Evolutionary conservation across 2,113 vertebrate genomes (phyloP).

Genomic region (Clarias batrachus): DNA sequence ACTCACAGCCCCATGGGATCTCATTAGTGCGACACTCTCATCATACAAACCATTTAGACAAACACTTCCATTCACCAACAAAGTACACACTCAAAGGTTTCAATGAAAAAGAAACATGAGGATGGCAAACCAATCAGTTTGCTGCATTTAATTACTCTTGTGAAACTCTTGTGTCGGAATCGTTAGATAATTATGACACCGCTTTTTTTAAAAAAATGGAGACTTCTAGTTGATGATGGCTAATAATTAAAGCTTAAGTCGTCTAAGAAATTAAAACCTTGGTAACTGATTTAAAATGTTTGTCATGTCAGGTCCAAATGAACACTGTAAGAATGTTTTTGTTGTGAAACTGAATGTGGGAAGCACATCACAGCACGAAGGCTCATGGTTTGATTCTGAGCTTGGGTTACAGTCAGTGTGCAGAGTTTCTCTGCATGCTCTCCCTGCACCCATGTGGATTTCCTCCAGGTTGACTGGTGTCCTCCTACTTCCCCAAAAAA

Average conservation of each 20-base stretch:
- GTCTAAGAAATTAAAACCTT: slow-evolving; percentile 43
- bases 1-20: slow-evolving; percentile 82
- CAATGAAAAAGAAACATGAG: slow-evolving; percentile 76
- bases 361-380: neutral
- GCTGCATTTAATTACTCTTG: slow-evolving; percentile 82
- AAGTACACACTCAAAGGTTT: slow-evolving; percentile 81
- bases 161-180: slow-evolving; percentile 72
- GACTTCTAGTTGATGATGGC: slow-evolving; percentile 71
- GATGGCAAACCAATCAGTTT: slow-evolving; percentile 80
- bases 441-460: neutral
- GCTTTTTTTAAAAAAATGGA: slow-evolving; percentile 69
- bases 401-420: neutral
- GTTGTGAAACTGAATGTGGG: neutral
- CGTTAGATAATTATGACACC: slow-evolving; percentile 79
- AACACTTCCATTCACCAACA: slow-evolving; percentile 83
- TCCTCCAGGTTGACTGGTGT: neutral
- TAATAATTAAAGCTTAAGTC: slow-evolving; percentile 69
- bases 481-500: neutral
- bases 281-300: neutral
- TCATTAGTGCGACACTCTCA: slow-evolving; percentile 85
- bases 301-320: neutral
- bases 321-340: neutral
- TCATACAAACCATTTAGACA: slow-evolving; percentile 79
- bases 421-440: neutral
- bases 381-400: neutral